A percentile compares a stretch with the other conserved stretches of the same genome.
phyloP scores from a whole-genome alignment of 2,797 vertebrate species.

The Botia almorhae region DNA sequence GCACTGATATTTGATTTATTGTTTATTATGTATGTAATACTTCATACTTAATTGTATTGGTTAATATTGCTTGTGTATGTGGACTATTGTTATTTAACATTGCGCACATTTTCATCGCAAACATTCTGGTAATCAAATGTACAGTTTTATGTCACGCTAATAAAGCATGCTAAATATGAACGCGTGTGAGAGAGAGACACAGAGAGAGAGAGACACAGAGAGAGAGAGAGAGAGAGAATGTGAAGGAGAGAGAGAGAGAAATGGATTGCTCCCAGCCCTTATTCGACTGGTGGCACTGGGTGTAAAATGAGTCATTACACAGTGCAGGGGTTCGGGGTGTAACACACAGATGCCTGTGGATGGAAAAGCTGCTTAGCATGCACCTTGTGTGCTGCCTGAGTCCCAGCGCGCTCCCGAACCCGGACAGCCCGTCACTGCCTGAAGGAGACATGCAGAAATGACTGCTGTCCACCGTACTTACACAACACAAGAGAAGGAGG shows the following conservation, averaged over 20 bases:
- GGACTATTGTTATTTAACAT: background rate
- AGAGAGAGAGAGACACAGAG: no score
- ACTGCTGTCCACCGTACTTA: conserved; percentile 35
- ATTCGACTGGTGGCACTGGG: conserved; percentile 34
- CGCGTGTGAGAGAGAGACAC: background rate
- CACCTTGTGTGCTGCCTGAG: conserved; percentile 61
- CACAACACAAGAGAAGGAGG: conserved; percentile 18
- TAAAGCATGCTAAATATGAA: background rate
- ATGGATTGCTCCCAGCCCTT: conserved; percentile 44
- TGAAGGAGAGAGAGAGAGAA: conserved; percentile 37
- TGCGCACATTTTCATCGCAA: background rate
- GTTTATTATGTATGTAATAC: background rate
- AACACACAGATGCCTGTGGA: conserved; percentile 60
- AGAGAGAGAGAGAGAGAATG: no score
- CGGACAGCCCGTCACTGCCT: conserved; percentile 56
- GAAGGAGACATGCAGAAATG: conserved; percentile 57
- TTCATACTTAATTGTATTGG: background rate
- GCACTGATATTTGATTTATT: background rate
- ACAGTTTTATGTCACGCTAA: conserved; percentile 3
- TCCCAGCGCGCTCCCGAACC: background rate
- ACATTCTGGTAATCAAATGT: conserved; percentile 1
- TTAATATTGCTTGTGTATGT: background rate
- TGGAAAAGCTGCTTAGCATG: conserved; percentile 72
- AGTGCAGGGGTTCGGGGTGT: conserved; percentile 68
- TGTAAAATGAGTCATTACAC: conserved; percentile 60